phyloP scores from a whole-genome alignment of 2,888 invertebrate genomes.

The Mimumesa dahlbomi region DNA sequence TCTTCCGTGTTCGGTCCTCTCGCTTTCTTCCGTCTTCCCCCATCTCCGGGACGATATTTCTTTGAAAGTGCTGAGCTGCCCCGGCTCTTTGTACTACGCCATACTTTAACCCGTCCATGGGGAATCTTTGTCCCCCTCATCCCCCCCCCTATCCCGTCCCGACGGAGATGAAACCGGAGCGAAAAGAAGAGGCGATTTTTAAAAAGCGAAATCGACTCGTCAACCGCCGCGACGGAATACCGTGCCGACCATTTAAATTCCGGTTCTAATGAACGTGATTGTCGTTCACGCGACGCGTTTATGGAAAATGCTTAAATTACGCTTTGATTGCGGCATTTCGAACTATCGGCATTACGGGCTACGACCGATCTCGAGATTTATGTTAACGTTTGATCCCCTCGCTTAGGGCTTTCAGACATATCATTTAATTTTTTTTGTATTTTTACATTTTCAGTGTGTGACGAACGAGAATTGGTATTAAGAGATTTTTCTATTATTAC shows the following conservation, averaged over 20 bases:
- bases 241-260: conserved; percentile 10
- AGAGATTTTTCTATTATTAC: too few species aligned
- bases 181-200: conserved; percentile 41
- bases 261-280: conserved; percentile 23
- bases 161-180: conserved; percentile 23
- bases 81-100: conserved; percentile 56
- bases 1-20: background rate
- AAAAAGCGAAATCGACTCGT: conserved; percentile 24
- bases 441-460: too few species aligned
- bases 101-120: conserved; percentile 58
- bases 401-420: too few species aligned
- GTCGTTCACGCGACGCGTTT: background rate
- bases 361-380: too few species aligned
- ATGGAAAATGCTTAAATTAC: background rate
- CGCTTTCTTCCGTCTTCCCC: conserved; percentile 31
- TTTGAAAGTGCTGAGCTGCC: conserved; percentile 64
- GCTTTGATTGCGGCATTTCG: too few species aligned
- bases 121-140: conserved; percentile 54
- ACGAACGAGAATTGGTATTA: too few species aligned
- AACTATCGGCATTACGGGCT: too few species aligned
- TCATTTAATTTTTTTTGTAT: too few species aligned
- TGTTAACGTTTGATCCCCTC: too few species aligned
- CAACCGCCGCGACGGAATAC: conserved; percentile 32
- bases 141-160: background rate
- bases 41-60: conserved; percentile 62